Evolutionary conservation across 2,888 invertebrate genomes (phyloP), one percentile per base, ranked within the genome.

Genomic region (Petrolisthes manimaculis): DNA sequence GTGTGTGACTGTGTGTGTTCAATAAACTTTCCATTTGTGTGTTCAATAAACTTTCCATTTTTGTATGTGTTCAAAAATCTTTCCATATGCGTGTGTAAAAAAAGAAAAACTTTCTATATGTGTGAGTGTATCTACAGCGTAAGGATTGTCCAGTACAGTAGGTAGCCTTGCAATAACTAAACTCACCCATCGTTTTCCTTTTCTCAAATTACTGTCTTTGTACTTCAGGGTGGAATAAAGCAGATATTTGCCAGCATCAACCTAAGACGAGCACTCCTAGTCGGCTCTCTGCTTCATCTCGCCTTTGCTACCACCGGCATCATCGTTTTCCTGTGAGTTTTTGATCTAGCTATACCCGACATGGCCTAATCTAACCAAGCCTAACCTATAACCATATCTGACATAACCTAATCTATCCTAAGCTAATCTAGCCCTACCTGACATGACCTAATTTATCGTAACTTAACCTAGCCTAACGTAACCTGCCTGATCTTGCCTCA

Each of bases 251-350:
- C 51, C 55, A 24, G n/a, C 6, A 37, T 24, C 6, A 9, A 56
- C 12, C 56, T 84, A 4, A 74, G 83, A n/a, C 55, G 75, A 3
- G 83, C 83, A 12, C 24, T 84, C 5, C 24, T 74, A 5, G 51
- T 84, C 18, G 83, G 83, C 55, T 1, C 37, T 56, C 83, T 84
- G 5, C 83, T 84, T 2, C 75, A 75, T 14, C 21, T 84, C 14
- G 53, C 83, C 4, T 55, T 56, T 21, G 55, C 75, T 24, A 8
- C 55, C 24, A 55, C 83, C 3, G 83, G 74, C 21, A 12, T 74
- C 75, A 24, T 75, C 51, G n/a, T 56, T 14, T 21, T 84, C 55
- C 6, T 75, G 83, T 75, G 55, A 75, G 83, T 84, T 0, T 18
- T 71, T 37, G 37, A 37, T 37, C 37, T 37, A 37, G 37, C 37